phyloP scores from a whole-genome alignment of 1,140 invertebrate species.

The Asobara japonica region DNA sequence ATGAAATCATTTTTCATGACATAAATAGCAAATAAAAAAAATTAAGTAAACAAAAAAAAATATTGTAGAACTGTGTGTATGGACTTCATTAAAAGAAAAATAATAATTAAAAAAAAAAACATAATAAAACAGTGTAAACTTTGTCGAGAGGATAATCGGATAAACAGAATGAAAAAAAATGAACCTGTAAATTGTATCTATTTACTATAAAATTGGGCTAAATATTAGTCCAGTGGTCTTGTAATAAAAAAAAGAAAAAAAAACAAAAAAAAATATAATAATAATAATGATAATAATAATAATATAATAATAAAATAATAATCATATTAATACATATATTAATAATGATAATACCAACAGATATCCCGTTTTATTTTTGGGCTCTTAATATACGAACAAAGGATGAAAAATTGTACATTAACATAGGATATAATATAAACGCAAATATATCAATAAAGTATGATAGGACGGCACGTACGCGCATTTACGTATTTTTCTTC shows the following conservation, averaged over 20 bases:
- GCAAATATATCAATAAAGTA: constrained; percentile 55
- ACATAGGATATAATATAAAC: constrained; percentile 56
- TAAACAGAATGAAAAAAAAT: constrained; percentile 26
- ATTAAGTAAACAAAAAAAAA: constrained; percentile 39
- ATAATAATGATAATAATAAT: constrained; percentile 46
- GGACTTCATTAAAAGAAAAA: constrained; percentile 35
- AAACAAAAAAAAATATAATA: constrained; percentile 26
- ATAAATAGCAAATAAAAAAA: constrained; percentile 32
- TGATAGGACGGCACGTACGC: constrained; percentile 39
- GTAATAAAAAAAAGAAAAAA: constrained; percentile 44
- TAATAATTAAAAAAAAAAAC: no score
- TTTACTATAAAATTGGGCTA: constrained; percentile 54
- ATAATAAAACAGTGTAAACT: constrained; percentile 30
- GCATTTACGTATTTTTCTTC: constrained; percentile 36
- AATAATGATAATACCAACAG: constrained; percentile 11
- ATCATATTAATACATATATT: not conserved
- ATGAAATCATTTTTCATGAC: constrained; percentile 40
- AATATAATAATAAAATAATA: constrained; percentile 27
- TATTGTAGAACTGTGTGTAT: constrained; percentile 39
- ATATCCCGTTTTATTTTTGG: constrained; percentile 60
- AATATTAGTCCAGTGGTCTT: constrained; percentile 36
- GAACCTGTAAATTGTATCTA: constrained; percentile 62
- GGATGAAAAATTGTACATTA: constrained; percentile 59
- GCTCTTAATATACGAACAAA: constrained; percentile 52
- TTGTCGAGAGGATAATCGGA: constrained; percentile 40